Percentiles rank a stretch among this genome's conserved stretches.
phyloP scores from a whole-genome alignment of 2,113 vertebrate genomes.

The Beaufortia kweichowensis region DNA sequence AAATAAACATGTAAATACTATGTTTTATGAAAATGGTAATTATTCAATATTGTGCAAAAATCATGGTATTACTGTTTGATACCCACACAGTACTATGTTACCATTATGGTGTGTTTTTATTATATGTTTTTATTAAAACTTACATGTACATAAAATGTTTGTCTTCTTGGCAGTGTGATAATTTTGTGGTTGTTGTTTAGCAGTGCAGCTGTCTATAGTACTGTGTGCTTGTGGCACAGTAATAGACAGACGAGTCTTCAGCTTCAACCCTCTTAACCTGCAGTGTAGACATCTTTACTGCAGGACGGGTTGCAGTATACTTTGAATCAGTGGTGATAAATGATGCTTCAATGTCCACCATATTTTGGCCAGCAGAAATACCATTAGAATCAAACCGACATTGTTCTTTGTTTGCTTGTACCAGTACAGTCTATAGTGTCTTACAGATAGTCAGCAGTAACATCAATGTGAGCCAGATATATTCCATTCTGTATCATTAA shows the following conservation, averaged over 20 bases:
- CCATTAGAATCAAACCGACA: constrained; percentile 22
- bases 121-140: no score
- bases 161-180: not conserved
- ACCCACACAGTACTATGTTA: no score
- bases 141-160: not conserved
- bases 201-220: constrained; percentile 25
- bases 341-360: not conserved
- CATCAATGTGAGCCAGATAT: not conserved
- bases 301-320: constrained; percentile 38
- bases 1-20: no score
- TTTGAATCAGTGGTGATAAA: constrained; percentile 24
- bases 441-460: constrained; percentile 50
- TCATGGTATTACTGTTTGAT: no score
- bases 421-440: constrained; percentile 48
- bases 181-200: constrained; percentile 38
- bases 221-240: constrained; percentile 56
- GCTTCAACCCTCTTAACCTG: constrained; percentile 35
- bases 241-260: constrained; percentile 49
- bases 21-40: no score
- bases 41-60: no score
- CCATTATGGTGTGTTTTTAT: no score
- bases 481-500: constrained; percentile 18
- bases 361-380: constrained; percentile 36
- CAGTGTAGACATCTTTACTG: constrained; percentile 34
- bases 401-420: constrained; percentile 36